Percentiles rank a stretch among this genome's conserved stretches.
These are phyloP conservation scores for Nemapogon koenigi DNA, from an alignment of 2,888 invertebrate species.

Conservation along the genomic window DNA sequence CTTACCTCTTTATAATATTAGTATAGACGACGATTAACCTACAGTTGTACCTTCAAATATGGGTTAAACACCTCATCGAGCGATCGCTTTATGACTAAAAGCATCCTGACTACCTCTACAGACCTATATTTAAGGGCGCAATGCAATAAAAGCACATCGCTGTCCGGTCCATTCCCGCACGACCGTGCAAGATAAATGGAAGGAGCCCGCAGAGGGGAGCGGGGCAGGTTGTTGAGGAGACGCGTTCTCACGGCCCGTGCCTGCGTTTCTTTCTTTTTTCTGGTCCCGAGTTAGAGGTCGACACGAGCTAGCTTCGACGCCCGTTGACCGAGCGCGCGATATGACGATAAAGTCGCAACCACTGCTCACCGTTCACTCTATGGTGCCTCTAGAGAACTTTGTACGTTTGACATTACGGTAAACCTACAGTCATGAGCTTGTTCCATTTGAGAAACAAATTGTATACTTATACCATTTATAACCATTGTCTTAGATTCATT, in stretches of 20 bases:
- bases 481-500: too few relatives aligned
- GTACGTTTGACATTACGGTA: too few relatives aligned
- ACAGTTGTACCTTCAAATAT: too few relatives aligned
- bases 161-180: constrained; percentile 57
- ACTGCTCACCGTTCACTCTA: too few relatives aligned
- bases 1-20: too few relatives aligned
- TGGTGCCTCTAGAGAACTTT: too few relatives aligned
- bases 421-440: too few relatives aligned
- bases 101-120: constrained; percentile 40
- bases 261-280: constrained; percentile 52
- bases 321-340: constrained; percentile 47
- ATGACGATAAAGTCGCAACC: not conserved
- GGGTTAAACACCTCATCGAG: constrained; percentile 30
- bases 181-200: constrained; percentile 62
- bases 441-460: too few relatives aligned
- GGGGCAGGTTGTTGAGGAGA: constrained; percentile 34
- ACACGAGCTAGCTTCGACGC: constrained; percentile 31
- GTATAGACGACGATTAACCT: too few relatives aligned
- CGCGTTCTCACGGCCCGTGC: constrained; percentile 63
- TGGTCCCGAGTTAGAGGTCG: constrained; percentile 60
- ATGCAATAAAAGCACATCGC: constrained; percentile 60
- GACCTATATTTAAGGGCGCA: constrained; percentile 59
- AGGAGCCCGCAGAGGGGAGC: constrained; percentile 30
- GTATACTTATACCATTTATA: too few relatives aligned
- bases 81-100: constrained; percentile 46